These are phyloP conservation scores for Piaya cayana DNA, from an alignment of 2,113 vertebrate species.

Conservation along the genomic window DNA sequence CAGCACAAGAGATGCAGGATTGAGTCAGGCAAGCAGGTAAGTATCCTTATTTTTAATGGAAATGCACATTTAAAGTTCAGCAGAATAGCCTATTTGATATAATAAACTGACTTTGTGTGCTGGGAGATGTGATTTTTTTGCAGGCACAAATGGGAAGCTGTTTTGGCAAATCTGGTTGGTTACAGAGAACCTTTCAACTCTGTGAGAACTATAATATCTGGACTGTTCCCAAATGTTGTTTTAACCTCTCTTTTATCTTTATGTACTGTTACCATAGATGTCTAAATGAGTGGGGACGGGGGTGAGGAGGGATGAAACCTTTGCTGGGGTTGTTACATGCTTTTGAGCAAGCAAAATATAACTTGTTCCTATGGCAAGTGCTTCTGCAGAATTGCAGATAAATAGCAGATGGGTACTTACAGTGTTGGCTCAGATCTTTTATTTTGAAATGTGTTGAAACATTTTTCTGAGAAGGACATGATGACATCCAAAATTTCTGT, in stretches of 20 bases:
- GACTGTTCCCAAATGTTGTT: background rate
- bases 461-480: background rate
- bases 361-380: background rate
- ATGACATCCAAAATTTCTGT: slow-evolving; percentile 14
- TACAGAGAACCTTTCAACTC: background rate
- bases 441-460: slow-evolving; percentile 43
- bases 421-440: slow-evolving; percentile 10
- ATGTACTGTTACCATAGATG: background rate
- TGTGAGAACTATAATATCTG: background rate
- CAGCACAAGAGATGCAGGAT: background rate
- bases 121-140: background rate
- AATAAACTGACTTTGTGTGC: background rate
- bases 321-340: background rate
- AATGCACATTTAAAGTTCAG: background rate
- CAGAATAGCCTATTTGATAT: background rate
- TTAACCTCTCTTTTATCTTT: background rate
- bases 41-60: background rate
- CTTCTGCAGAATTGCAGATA: background rate
- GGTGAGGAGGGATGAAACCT: background rate
- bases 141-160: background rate
- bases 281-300: background rate
- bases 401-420: slow-evolving; percentile 19
- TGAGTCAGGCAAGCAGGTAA: background rate
- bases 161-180: background rate
- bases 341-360: background rate